phyloP scores from a whole-genome alignment of 2,888 invertebrate species.

The Amblyjoppa proteus region DNA sequence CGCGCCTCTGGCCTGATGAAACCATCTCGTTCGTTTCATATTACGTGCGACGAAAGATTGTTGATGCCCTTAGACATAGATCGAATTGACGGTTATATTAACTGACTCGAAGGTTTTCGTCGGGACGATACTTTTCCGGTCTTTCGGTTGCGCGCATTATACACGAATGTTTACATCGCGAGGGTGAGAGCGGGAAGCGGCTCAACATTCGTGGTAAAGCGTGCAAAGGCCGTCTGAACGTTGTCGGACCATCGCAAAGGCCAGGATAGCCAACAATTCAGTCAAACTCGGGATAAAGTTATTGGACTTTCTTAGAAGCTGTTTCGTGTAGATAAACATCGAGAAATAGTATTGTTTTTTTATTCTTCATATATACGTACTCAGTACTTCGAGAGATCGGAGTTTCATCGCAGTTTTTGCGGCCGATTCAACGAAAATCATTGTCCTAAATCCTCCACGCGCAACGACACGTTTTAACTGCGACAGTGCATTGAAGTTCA shows the following conservation, averaged over 20 bases:
- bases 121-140: background rate
- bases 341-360: background rate
- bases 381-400: constrained; percentile 3
- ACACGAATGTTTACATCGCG: background rate
- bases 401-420: constrained; percentile 9
- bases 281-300: constrained; percentile 5
- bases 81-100: background rate
- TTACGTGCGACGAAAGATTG: background rate
- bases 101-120: background rate
- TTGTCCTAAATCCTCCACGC: background rate
- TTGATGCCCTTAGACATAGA: constrained; percentile 8
- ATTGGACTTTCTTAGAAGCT: background rate
- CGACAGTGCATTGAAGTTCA: no score
- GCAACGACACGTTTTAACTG: no score
- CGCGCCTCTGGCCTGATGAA: constrained; percentile 51
- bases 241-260: constrained; percentile 11
- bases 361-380: background rate
- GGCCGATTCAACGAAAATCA: background rate
- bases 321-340: background rate
- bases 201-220: background rate
- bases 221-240: background rate
- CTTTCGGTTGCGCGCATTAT: background rate
- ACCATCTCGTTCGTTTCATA: constrained; percentile 59
- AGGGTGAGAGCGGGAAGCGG: background rate
- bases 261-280: constrained; percentile 49